Percentiles rank a stretch among this genome's conserved stretches.
Evolutionary conservation across 2,888 invertebrate species (phyloP).

Genomic region (Leucophora obtusa): DNA sequence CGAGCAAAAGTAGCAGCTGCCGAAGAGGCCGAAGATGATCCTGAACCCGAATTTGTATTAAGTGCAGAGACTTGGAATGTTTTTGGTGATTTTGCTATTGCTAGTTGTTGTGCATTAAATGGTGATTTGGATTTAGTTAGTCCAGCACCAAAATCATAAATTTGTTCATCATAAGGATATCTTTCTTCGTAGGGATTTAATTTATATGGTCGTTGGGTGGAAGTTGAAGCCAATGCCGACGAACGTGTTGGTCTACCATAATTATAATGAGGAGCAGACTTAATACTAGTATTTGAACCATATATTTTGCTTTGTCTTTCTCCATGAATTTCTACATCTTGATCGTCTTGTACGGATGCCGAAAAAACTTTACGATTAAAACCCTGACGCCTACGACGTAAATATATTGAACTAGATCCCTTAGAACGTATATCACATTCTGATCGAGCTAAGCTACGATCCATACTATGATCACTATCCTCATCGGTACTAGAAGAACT

Average conservation of each 20-base stretch:
- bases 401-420: conserved; percentile 67
- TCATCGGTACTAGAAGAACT: conserved; percentile 81
- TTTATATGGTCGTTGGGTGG: conserved; percentile 65
- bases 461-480: conserved; percentile 72
- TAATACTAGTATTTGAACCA: conserved; percentile 79
- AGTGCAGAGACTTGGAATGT: conserved; percentile 53
- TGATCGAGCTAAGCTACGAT: conserved; percentile 79
- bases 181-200: conserved; percentile 69
- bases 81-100: conserved; percentile 47
- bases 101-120: conserved; percentile 65
- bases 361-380: conserved; percentile 75
- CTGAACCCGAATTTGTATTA: conserved; percentile 69
- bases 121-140: conserved; percentile 73
- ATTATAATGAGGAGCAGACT: conserved; percentile 79
- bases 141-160: conserved; percentile 76
- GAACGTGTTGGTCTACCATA: conserved; percentile 68
- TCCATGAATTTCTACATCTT: conserved; percentile 68
- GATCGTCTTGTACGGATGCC: conserved; percentile 72
- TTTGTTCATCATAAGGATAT: conserved; percentile 74
- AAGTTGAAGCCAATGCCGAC: conserved; percentile 13
- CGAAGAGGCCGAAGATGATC: conserved; percentile 72
- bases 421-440: conserved; percentile 80
- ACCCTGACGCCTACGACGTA: conserved; percentile 74
- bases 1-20: conserved; percentile 67
- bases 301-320: conserved; percentile 75